Percentiles rank a stretch among this genome's conserved stretches.
Evolutionary conservation across 1,140 invertebrate species (phyloP).

Genomic region (Lycorma delicatula): DNA sequence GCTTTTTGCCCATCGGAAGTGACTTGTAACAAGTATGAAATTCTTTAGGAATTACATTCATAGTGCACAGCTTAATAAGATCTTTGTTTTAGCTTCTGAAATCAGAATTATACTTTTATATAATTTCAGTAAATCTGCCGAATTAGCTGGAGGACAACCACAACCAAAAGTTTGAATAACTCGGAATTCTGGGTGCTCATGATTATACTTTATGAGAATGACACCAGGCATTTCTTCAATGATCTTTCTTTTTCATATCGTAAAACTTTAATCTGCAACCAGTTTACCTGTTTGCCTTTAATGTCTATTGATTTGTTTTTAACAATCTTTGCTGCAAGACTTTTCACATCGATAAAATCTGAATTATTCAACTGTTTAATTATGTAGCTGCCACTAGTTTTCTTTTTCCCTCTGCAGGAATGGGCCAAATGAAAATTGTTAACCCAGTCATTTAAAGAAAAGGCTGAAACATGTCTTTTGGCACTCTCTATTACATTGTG

Average conservation of each 20-base stretch:
- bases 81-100: constrained; percentile 7
- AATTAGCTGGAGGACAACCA: constrained; percentile 1
- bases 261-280: not conserved
- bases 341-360: constrained; percentile 5
- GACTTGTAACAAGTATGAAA: constrained; percentile 7
- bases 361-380: constrained; percentile 8
- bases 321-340: not conserved
- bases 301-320: not conserved
- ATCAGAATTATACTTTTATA: not conserved
- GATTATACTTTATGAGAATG: not conserved
- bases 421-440: constrained; percentile 4
- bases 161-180: constrained; percentile 11
- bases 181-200: not conserved
- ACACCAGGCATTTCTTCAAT: no score
- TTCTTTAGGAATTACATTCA: constrained; percentile 4
- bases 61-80: constrained; percentile 5
- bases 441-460: constrained; percentile 4
- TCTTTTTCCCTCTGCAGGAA: not conserved
- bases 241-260: constrained; percentile 4
- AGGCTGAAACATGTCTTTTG: constrained; percentile 2
- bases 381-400: constrained; percentile 1
- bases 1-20: constrained; percentile 1
- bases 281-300: constrained; percentile 1
- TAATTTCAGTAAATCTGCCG: not conserved
- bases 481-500: constrained; percentile 17